Evolutionary conservation across 2,888 invertebrate genomes (phyloP), one percentile per base, ranked within the genome.

Genomic region (Pachydiplax longipennis): DNA sequence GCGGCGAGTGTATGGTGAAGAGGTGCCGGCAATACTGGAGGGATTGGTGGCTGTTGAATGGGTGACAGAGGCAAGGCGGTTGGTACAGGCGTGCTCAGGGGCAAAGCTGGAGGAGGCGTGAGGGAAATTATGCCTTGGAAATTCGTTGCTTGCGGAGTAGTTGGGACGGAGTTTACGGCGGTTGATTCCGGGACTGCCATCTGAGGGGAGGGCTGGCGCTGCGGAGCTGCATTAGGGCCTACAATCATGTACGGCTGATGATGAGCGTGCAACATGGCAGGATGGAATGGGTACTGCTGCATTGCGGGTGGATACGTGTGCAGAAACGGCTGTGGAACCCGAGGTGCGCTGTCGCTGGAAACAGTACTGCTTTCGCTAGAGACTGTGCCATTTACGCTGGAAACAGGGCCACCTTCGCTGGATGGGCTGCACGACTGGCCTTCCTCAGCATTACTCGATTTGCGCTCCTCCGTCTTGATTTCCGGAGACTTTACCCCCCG

Each of bases 1-100:
- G 87, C 87, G 37, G 87, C 87, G 37, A 87, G 87, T 5, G 87
- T 87, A 61, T 87, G 58, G 40, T 87, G 87, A n/a, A 87, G 87
- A 13, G 87, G 65, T n/a, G 40, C 61, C 0, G 87, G 87, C 35
- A 65, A 87, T 10, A 61, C n/a, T 22, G 87, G 87, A 13, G 53
- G 83, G 3, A 61, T 25, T 2, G 37, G 87, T 2, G 82, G 82
- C 37, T 87, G 87, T 18, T 37, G 87, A n/a, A 37, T 35, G 6
- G 87, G 61, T n/a, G 61, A 61, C 2, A n/a, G 65, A 10, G 61
- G 87, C 2, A 61, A 58, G 61, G 87, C 37, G 13, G 35, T 37
- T 6, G 58, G 0, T 18, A 83, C 10, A 15, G 83, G 83, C 15
- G 58, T 35, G 87, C 53, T 58, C n/a, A 87, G 65, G 2, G 87